A percentile compares a stretch with the other conserved stretches of the same genome.
Evolutionary conservation across 2,113 vertebrate genomes (phyloP).

Genomic region (Taurulus bubalis): DNA sequence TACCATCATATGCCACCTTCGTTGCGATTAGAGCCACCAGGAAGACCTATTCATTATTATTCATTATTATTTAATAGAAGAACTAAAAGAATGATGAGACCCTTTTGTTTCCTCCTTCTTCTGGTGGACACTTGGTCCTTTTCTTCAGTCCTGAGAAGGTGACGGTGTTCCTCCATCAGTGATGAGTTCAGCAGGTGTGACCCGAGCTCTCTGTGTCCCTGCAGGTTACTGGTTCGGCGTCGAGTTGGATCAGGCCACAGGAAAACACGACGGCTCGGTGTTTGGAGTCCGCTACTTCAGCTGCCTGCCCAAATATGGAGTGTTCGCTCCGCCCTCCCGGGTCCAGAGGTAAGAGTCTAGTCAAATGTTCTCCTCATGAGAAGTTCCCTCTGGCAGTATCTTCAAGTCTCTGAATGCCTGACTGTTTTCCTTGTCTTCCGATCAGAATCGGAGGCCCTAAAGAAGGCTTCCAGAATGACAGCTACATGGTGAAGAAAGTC

Average conservation of each 20-base stretch:
- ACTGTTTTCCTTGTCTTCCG: conserved; percentile 6
- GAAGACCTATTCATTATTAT: no score
- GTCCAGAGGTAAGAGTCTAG: conserved; percentile 87
- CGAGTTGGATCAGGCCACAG: conserved; percentile 90
- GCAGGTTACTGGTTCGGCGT: conserved; percentile 93
- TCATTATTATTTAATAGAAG: no score
- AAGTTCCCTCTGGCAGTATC: neutral
- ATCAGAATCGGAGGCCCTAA: conserved; percentile 88
- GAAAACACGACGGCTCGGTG: conserved; percentile 93
- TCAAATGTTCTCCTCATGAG: neutral
- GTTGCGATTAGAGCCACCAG: no score
- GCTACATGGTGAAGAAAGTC: conserved; percentile 88
- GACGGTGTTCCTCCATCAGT: neutral
- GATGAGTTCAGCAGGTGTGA: neutral
- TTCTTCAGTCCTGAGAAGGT: neutral
- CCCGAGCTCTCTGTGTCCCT: conserved; percentile 7
- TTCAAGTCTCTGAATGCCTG: neutral
- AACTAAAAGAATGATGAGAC: neutral
- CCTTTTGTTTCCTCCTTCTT: neutral
- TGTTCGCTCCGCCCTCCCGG: conserved; percentile 92
- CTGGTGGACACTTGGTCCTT: neutral
- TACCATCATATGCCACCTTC: no score
- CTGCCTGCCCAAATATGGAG: conserved; percentile 90
- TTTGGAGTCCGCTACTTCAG: conserved; percentile 93
- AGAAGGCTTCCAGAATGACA: conserved; percentile 83